Percentiles rank a stretch among this genome's conserved stretches.
Evolutionary conservation across 35 echinoderm and acorn worm species (phyloP).

Genomic region (Ophioderma brevispina): DNA sequence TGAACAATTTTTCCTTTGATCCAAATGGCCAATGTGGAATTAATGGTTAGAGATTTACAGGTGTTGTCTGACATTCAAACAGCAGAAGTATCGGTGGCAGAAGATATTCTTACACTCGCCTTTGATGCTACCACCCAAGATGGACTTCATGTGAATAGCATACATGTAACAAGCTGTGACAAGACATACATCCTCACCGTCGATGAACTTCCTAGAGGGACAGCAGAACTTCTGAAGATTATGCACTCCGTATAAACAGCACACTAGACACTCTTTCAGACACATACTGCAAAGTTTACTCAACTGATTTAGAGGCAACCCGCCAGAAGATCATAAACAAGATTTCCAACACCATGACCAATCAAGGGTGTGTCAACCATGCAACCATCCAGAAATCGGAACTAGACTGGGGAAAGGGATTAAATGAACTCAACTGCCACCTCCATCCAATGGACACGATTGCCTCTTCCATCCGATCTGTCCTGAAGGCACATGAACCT

Average conservation of each 20-base stretch:
- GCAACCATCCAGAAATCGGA: neutral
- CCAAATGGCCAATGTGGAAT: too few species aligned
- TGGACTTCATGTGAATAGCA: too few species aligned
- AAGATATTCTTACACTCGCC: too few species aligned
- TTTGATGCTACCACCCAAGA: too few species aligned
- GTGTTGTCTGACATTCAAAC: too few species aligned
- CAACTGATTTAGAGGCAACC: neutral
- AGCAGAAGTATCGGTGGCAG: too few species aligned
- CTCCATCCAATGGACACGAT: conserved; percentile 33
- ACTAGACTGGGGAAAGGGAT: neutral
- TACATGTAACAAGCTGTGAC: too few species aligned
- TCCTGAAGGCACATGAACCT: neutral
- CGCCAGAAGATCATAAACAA: conserved; percentile 7
- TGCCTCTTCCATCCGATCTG: conserved; percentile 6
- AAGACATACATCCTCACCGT: too few species aligned
- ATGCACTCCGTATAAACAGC: neutral
- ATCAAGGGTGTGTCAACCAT: conserved; percentile 1
- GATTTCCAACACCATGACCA: conserved; percentile 22
- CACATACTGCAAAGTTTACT: neutral
- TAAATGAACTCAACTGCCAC: conserved; percentile 33
- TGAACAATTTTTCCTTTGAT: too few species aligned
- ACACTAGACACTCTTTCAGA: neutral
- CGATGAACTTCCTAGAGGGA: neutral
- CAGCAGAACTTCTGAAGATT: neutral
- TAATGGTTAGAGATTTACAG: too few species aligned